These are phyloP conservation scores for Metellina segmentata DNA, from an alignment of 2,888 invertebrate genomes.

Conservation along the genomic window DNA sequence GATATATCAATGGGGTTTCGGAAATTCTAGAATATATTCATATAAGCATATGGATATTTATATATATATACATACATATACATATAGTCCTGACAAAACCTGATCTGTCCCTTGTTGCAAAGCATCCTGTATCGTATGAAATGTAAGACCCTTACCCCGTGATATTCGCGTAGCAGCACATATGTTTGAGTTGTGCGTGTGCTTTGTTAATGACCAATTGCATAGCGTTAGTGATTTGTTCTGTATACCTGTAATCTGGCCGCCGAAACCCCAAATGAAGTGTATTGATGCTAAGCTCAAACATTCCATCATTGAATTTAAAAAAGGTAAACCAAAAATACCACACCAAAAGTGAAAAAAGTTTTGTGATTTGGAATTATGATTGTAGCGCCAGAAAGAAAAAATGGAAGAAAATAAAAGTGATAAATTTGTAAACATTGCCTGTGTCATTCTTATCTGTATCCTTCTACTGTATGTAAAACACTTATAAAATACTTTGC, in stretches of 20 bases:
- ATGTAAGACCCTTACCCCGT: slow-evolving; percentile 54
- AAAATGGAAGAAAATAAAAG: slow-evolving; percentile 75
- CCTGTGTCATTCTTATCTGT: not conserved
- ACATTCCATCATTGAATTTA: slow-evolving; percentile 57
- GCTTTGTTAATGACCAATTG: slow-evolving; percentile 72
- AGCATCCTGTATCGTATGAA: slow-evolving; percentile 58
- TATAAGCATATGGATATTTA: slow-evolving; percentile 45
- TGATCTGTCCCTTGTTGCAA: slow-evolving; percentile 64
- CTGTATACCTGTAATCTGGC: slow-evolving; percentile 50
- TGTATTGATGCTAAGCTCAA: slow-evolving; percentile 75
- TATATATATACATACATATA: slow-evolving; percentile 37
- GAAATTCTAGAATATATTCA: slow-evolving; percentile 47
- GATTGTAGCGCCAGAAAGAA: slow-evolving; percentile 76
- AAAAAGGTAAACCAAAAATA: slow-evolving; percentile 54
- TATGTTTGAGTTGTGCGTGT: slow-evolving; percentile 72
- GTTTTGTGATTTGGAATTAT: slow-evolving; percentile 75
- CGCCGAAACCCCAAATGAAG: slow-evolving; percentile 60
- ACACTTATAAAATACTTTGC: too few relatives aligned
- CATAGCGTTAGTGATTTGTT: slow-evolving; percentile 70
- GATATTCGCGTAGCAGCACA: slow-evolving; percentile 66
- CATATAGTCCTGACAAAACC: slow-evolving; percentile 31
- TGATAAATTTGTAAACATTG: slow-evolving; percentile 75
- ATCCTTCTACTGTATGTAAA: too few relatives aligned
- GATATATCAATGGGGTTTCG: slow-evolving; percentile 52
- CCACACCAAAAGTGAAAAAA: slow-evolving; percentile 51